Evolutionary conservation across 2,888 invertebrate genomes (phyloP).

Genomic region (Spicauda simplicius): DNA sequence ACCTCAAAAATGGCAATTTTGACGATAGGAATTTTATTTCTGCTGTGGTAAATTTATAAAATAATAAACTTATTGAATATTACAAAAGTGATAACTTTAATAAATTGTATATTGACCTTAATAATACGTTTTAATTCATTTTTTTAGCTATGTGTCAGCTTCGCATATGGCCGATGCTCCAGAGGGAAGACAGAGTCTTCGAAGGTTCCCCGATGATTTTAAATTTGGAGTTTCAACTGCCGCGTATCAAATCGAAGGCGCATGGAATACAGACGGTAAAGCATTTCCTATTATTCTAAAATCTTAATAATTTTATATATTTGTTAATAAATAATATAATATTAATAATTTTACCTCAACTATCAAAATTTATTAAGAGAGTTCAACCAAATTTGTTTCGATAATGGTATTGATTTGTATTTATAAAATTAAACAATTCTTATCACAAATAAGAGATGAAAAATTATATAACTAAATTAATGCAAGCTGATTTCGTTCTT

Average conservation of each 20-base stretch:
- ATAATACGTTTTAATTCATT: neutral
- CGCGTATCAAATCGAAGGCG: conserved; percentile 41
- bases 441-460: no score
- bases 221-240: conserved; percentile 39
- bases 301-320: no score
- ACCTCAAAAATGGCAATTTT: conserved; percentile 14
- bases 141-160: neutral
- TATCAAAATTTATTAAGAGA: no score
- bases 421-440: no score
- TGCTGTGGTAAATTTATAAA: conserved; percentile 5
- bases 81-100: neutral
- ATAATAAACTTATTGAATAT: neutral
- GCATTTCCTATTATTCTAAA: neutral
- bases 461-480: no score
- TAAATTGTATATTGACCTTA: neutral
- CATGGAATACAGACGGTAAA: conserved; percentile 40
- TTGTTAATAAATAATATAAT: no score
- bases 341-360: no score
- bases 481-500: no score
- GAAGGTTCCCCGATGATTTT: conserved; percentile 38
- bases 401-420: no score
- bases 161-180: neutral
- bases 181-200: neutral
- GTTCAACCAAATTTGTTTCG: no score
- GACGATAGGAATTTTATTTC: neutral